phyloP scores from a whole-genome alignment of 2,797 vertebrate genomes.

The Sebastes hubbsi region DNA sequence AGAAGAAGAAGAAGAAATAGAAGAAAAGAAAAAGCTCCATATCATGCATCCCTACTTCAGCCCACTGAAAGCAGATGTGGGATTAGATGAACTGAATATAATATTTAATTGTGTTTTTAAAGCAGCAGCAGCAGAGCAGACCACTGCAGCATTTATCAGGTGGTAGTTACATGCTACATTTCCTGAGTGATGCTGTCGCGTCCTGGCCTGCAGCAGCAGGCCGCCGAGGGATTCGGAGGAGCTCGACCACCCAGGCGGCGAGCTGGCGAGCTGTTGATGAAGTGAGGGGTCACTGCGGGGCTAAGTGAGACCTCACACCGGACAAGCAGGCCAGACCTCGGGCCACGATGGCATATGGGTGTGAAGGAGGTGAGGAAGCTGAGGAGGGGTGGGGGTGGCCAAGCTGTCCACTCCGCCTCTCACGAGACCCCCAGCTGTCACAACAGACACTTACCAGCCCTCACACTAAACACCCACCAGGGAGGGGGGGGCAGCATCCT shows the following conservation, averaged over 20 bases:
- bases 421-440: conserved; percentile 79
- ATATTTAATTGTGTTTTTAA: neutral
- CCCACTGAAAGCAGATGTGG: neutral
- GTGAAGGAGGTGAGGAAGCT: conserved; percentile 68
- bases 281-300: conserved; percentile 69
- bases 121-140: neutral
- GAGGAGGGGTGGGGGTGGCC: conserved; percentile 28
- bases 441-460: conserved; percentile 83
- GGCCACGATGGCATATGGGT: conserved; percentile 73
- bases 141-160: conserved; percentile 27
- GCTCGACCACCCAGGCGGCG: conserved; percentile 65
- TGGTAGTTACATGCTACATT: conserved; percentile 36
- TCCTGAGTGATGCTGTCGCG: conserved; percentile 29
- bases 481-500: conserved; percentile 68
- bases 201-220: conserved; percentile 15
- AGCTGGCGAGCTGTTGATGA: conserved; percentile 58
- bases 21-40: neutral
- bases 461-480: conserved; percentile 78
- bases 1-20: too few relatives aligned
- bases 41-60: neutral
- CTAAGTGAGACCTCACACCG: conserved; percentile 77
- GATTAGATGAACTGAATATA: neutral
- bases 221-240: neutral
- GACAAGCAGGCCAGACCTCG: conserved; percentile 69
- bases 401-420: conserved; percentile 69